A percentile compares a stretch with the other conserved stretches of the same genome.
Evolutionary conservation across 2,113 vertebrate species (phyloP).

Genomic region (Ranitomeya variabilis): DNA sequence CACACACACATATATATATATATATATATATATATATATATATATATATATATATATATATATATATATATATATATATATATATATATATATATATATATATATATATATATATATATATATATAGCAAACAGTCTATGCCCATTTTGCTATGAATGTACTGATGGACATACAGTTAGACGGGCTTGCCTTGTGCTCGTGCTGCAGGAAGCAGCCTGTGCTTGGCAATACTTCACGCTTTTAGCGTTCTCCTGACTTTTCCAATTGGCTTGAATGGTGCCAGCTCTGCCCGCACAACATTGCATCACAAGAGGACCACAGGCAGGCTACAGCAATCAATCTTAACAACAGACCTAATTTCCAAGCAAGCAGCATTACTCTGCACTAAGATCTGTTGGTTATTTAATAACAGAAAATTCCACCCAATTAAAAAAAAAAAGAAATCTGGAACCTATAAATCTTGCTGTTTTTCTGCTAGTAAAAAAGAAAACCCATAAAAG

Average conservation of each 20-base stretch:
- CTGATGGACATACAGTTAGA: background rate
- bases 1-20: no score
- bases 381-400: background rate
- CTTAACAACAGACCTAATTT: conserved; percentile 13
- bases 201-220: conserved; percentile 15
- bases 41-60: no score
- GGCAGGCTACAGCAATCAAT: conserved; percentile 29
- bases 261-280: conserved; percentile 14
- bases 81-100: no score
- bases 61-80: no score
- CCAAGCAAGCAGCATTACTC: background rate
- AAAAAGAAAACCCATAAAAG: background rate
- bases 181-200: conserved; percentile 32
- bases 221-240: conserved; percentile 35
- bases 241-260: conserved; percentile 29
- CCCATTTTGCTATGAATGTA: conserved; percentile 10
- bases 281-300: conserved; percentile 20
- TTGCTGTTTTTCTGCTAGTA: background rate
- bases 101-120: no score
- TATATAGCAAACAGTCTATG: background rate
- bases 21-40: no score
- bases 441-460: background rate
- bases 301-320: conserved; percentile 23
- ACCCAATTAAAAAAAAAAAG: background rate
- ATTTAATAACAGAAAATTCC: background rate